These are phyloP conservation scores for Epizoanthus ramosus DNA, from an alignment of 92 coral and sea anemone genomes.

Conservation along the genomic window DNA sequence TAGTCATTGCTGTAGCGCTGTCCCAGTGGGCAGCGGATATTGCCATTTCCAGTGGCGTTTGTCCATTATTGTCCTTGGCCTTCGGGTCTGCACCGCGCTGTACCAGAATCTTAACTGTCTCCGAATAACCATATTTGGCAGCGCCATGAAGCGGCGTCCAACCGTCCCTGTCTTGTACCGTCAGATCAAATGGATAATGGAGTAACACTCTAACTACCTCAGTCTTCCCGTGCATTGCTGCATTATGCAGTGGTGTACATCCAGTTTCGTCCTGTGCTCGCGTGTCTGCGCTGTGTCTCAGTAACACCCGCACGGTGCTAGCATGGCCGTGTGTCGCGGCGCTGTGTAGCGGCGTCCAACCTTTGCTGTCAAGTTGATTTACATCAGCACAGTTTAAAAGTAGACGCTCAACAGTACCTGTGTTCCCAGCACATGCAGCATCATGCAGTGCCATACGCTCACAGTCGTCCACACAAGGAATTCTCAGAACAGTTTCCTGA, in stretches of 20 bases:
- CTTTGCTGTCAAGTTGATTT: conserved; percentile 19
- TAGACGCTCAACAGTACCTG: conserved; percentile 6
- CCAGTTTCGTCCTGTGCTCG: conserved; percentile 16
- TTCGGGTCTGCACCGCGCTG: conserved; percentile 38
- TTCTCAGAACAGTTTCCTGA: conserved; percentile 1
- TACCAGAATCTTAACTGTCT: conserved; percentile 5
- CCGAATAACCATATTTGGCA: conserved; percentile 28
- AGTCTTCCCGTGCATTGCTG: conserved; percentile 32
- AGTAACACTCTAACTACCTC: conserved; percentile 18
- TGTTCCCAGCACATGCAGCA: conserved; percentile 17
- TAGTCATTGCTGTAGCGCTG: conserved; percentile 34
- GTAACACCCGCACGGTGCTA: background rate
- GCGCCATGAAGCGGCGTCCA: conserved; percentile 39
- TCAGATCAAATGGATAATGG: conserved; percentile 29
- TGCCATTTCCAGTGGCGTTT: conserved; percentile 36
- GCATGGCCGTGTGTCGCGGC: conserved; percentile 14
- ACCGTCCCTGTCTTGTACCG: conserved; percentile 19
- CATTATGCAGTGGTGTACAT: conserved; percentile 29
- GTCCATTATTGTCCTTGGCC: conserved; percentile 19
- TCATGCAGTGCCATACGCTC: conserved; percentile 20
- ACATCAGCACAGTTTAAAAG: conserved; percentile 19
- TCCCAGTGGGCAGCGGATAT: conserved; percentile 37
- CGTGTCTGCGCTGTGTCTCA: conserved; percentile 20
- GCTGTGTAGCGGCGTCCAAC: conserved; percentile 3
- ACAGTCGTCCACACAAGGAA: conserved; percentile 18